Evolutionary conservation across 2,113 vertebrate genomes (phyloP), one percentile per base, ranked within the genome.

Genomic region (Dolichallabes microphthalmus): DNA sequence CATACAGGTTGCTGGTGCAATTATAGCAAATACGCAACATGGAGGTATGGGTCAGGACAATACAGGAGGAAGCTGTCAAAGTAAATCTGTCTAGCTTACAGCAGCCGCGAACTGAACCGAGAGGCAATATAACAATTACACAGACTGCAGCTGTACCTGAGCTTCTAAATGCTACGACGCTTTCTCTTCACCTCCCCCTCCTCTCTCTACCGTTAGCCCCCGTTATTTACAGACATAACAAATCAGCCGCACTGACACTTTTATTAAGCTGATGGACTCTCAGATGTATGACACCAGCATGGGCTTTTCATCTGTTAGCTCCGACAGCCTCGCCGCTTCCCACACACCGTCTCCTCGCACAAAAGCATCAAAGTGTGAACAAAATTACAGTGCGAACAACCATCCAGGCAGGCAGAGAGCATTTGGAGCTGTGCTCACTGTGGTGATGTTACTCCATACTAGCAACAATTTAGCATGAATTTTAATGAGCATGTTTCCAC

Each of bases 261-360:
- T 89, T 87, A 89, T 89, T 86, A 88, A 88, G 85, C 85, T 88
- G 88, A 90, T 89, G 88, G 88, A 86, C 87, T 89, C 88, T 89
- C 84, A 50, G 82, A 88, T 85, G 90, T 88, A 89, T 86, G 87
- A 89, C 52, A 85, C 83, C 77, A 87, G 87, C 60, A 80, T 57
- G 45, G 83, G 30, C 82, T 88, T 82, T 88, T 89, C 85, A 85
- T 89, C 88, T 74, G 85, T 86, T 82, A 82, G 74, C 75, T 86
- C 66, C 64, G 82, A 88, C 88, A 85, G 88, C 57, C 86, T 84
- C 15, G 22, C 53, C 78, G 55, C 83, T 69, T 86, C 86, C 57
- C 81, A 84, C 86, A 71, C 60, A 69, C 84, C 30, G 53, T 53
- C 68, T 86, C 63, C 71, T 78, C 10, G 57, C 39, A 45, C 85